phyloP scores from a whole-genome alignment of 2,113 vertebrate species.

The Hippoglossus stenolepis region DNA sequence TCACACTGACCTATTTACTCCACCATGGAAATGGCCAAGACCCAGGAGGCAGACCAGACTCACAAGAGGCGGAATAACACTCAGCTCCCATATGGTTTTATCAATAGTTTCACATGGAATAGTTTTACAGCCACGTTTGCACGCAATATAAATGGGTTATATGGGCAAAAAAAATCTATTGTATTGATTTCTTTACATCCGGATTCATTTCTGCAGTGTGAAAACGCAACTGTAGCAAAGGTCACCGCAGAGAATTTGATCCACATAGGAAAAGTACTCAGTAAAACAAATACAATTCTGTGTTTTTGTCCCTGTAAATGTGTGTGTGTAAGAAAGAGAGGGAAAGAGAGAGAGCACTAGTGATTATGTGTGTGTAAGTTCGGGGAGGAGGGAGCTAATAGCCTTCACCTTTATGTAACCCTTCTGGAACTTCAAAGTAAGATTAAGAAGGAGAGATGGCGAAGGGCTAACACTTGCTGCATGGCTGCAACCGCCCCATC shows the following conservation, averaged over 20 bases:
- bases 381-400: conserved; percentile 45
- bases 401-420: conserved; percentile 70
- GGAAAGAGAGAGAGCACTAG: background rate
- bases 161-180: conserved; percentile 49
- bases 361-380: conserved; percentile 34
- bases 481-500: conserved; percentile 38
- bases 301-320: conserved; percentile 7
- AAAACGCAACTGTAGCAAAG: conserved; percentile 34
- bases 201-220: conserved; percentile 49
- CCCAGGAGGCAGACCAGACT: conserved; percentile 50
- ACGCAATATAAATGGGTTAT: conserved; percentile 46
- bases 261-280: conserved; percentile 24
- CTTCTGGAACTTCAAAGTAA: conserved; percentile 75
- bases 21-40: conserved; percentile 50
- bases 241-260: conserved; percentile 35
- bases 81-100: conserved; percentile 31
- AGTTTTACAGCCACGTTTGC: conserved; percentile 57
- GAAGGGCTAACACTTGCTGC: conserved; percentile 58
- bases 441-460: conserved; percentile 66
- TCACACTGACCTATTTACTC: conserved; percentile 72
- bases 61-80: conserved; percentile 47
- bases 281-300: conserved; percentile 21
- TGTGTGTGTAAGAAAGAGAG: conserved; percentile 1
- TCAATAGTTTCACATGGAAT: conserved; percentile 61
- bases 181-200: conserved; percentile 60